Percentiles rank a stretch among this genome's conserved stretches.
Evolutionary conservation across 2,113 vertebrate species (phyloP).

Genomic region (Holacanthus passer): DNA sequence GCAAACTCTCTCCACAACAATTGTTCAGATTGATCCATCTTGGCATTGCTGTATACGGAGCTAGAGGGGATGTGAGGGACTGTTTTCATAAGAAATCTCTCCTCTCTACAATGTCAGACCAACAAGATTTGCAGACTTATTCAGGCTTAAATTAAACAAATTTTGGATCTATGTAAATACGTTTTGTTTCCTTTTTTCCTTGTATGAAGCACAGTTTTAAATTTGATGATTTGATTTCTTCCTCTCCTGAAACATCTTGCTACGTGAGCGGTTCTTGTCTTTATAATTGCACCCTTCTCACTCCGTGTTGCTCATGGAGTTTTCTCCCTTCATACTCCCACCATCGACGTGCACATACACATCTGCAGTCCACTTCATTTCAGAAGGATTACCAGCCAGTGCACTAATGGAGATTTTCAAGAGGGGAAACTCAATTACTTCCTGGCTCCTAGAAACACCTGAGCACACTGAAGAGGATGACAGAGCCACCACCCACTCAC

Average conservation of each 20-base stretch:
- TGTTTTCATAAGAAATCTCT: conserved; percentile 14
- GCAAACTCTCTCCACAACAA: conserved; percentile 18
- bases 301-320: not conserved
- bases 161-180: not conserved
- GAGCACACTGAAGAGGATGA: conserved; percentile 70
- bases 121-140: not conserved
- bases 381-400: conserved; percentile 73
- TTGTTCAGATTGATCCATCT: conserved; percentile 20
- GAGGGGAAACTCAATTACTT: conserved; percentile 80
- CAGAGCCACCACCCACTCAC: conserved; percentile 56
- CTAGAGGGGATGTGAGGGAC: not conserved
- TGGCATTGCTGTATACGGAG: not conserved
- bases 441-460: conserved; percentile 77
- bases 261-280: conserved; percentile 26
- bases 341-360: conserved; percentile 17
- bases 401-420: conserved; percentile 65
- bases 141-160: not conserved
- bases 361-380: conserved; percentile 73
- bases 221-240: conserved; percentile 20
- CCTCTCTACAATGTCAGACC: not conserved
- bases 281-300: conserved; percentile 35
- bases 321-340: conserved; percentile 32
- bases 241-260: conserved; percentile 15
- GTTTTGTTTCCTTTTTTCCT: not conserved
- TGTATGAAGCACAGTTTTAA: not conserved